A percentile compares a stretch with the other conserved stretches of the same genome.
phyloP scores from a whole-genome alignment of 2,113 vertebrate species.

The Craseonycteris thonglongyai region DNA sequence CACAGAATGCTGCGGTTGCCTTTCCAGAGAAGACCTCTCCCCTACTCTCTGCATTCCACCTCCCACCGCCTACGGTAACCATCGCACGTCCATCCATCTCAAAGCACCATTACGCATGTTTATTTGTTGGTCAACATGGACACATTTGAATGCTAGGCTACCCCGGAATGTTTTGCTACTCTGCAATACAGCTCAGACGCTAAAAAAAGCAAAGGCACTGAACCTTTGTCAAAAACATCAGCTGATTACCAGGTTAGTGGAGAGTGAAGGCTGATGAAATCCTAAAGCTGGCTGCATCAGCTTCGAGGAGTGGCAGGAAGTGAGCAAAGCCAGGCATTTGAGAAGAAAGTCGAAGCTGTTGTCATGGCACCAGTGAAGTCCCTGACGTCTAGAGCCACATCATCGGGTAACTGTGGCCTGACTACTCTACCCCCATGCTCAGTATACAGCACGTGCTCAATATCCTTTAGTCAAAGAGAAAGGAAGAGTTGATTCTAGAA shows the following conservation, averaged over 20 bases:
- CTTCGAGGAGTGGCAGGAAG: not conserved
- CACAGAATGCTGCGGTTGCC: not conserved
- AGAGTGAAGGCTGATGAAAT: slow-evolving; percentile 8
- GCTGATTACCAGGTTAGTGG: slow-evolving; percentile 20
- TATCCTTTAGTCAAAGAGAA: not conserved
- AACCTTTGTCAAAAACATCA: slow-evolving; percentile 41
- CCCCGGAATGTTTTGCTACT: slow-evolving; percentile 18
- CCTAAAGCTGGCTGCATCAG: not conserved
- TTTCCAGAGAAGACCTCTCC: not conserved
- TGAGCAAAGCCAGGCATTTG: not conserved
- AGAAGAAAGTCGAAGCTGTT: not conserved
- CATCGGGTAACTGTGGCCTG: not conserved
- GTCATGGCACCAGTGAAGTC: not conserved
- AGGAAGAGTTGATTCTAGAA: not conserved
- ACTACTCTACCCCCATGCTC: not conserved
- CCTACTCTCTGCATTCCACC: not conserved
- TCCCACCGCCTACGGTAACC: not conserved
- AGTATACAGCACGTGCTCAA: not conserved
- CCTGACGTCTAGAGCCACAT: not conserved
- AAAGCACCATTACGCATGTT: not conserved
- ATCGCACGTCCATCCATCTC: not conserved
- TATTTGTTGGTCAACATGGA: not conserved
- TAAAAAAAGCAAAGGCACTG: slow-evolving; percentile 26
- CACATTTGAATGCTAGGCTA: slow-evolving; percentile 6
- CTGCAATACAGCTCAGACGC: not conserved